A percentile compares a stretch with the other conserved stretches of the same genome.
These are phyloP conservation scores for Ormyrus labotus DNA, from an alignment of 2,888 invertebrate genomes.

Conservation along the genomic window DNA sequence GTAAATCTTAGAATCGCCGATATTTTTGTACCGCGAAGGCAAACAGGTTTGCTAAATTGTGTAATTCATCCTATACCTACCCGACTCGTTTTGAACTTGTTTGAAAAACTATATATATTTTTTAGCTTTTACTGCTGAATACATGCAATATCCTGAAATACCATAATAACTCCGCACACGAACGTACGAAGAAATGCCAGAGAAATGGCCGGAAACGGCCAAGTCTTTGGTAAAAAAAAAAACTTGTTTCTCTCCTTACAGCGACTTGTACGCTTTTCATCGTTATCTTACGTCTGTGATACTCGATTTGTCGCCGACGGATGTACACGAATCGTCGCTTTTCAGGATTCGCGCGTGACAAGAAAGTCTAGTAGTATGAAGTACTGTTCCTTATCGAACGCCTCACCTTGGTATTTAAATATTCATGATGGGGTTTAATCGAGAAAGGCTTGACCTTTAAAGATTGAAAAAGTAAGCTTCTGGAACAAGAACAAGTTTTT, in stretches of 20 bases:
- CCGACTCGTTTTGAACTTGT: too few relatives aligned
- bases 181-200: neutral
- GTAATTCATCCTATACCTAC: too few relatives aligned
- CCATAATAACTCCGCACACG: neutral
- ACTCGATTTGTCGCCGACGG: neutral
- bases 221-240: constrained; percentile 2
- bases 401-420: constrained; percentile 29
- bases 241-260: constrained; percentile 23
- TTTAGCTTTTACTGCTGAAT: too few relatives aligned
- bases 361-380: neutral
- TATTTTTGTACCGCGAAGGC: too few relatives aligned
- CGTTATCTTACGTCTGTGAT: constrained; percentile 25
- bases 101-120: too few relatives aligned
- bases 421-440: constrained; percentile 11
- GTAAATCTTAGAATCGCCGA: too few relatives aligned
- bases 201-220: too few relatives aligned
- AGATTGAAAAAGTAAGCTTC: too few relatives aligned
- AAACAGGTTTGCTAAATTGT: too few relatives aligned
- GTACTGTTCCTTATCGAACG: constrained; percentile 15
- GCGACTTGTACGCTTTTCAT: constrained; percentile 18
- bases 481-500: too few relatives aligned
- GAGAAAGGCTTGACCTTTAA: too few relatives aligned
- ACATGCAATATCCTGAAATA: too few relatives aligned
- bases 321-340: constrained; percentile 33
- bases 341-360: constrained; percentile 16